phyloP scores from a whole-genome alignment of 2,797 vertebrate genomes.

The Schizopygopsis malacanthus region DNA sequence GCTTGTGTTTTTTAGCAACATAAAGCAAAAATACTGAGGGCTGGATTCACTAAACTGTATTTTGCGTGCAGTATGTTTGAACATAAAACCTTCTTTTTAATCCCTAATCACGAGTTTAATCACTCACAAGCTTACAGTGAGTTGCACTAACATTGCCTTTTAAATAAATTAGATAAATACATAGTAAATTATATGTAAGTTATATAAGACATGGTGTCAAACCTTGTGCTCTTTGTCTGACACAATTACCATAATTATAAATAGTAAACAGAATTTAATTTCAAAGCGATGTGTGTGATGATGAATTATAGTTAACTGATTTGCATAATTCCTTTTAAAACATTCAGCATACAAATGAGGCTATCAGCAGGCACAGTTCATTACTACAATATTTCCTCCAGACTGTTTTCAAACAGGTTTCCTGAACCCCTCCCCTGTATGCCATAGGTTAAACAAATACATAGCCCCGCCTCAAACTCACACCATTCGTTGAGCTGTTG shows the following conservation, averaged over 20 bases:
- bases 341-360: neutral
- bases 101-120: neutral
- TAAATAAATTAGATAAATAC: neutral
- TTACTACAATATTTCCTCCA: neutral
- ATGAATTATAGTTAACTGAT: neutral
- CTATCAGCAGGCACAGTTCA: neutral
- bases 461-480: neutral
- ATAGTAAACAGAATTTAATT: neutral
- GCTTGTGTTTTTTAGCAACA: neutral
- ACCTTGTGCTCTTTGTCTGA: neutral
- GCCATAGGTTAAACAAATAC: neutral
- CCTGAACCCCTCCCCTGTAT: neutral
- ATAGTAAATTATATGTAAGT: neutral
- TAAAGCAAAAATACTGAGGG: neutral
- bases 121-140: neutral
- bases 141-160: neutral
- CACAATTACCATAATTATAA: neutral
- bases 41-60: neutral
- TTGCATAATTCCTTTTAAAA: neutral
- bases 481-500: neutral
- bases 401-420: conserved; percentile 13
- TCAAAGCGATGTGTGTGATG: neutral
- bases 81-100: neutral
- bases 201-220: neutral
- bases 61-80: neutral